Conservation (phyloP, 2,113 vertebrate species). For the Spilogale gracilis region DNA sequence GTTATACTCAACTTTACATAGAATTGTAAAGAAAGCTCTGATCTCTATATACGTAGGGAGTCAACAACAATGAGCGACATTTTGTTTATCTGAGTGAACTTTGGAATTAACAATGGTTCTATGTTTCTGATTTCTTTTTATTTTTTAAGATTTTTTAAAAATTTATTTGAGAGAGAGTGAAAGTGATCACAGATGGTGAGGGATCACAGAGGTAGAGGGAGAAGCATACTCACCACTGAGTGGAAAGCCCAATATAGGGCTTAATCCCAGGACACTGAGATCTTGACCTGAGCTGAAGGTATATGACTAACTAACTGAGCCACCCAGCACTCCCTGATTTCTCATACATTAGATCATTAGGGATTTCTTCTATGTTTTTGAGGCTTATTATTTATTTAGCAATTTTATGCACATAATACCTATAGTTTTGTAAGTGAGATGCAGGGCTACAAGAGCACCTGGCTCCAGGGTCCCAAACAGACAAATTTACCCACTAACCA, state of each 20-base stretch:
- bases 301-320: too few relatives aligned
- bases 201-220: too few relatives aligned
- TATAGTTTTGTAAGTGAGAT: background rate
- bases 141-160: background rate
- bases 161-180: too few relatives aligned
- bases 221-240: too few relatives aligned
- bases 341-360: background rate
- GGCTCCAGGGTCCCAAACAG: background rate
- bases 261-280: too few relatives aligned
- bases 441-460: background rate
- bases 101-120: background rate
- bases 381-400: background rate
- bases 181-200: too few relatives aligned
- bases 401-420: background rate
- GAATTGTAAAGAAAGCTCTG: background rate
- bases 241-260: too few relatives aligned
- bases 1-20: background rate
- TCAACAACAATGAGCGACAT: background rate
- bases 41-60: background rate
- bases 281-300: too few relatives aligned
- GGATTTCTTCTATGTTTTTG: background rate
- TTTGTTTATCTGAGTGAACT: background rate
- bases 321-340: background rate
- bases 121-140: background rate
- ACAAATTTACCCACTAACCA: background rate